Base-by-base conservation (phyloP, 2,888 invertebrate genomes). In the Tupiocoris notatus region DNA sequence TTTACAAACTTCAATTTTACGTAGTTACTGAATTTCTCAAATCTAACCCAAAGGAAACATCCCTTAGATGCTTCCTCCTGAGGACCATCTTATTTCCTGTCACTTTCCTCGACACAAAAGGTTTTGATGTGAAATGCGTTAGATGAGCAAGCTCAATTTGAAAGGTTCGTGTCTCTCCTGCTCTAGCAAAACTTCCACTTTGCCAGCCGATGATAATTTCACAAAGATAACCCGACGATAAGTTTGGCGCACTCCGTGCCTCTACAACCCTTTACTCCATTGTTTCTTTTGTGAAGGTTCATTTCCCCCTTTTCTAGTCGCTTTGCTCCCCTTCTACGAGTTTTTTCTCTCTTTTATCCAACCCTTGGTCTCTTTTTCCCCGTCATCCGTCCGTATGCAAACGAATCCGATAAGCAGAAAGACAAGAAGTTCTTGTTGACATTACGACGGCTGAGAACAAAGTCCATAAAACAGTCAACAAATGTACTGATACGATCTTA, bases 51-150 rank as follows among this genome's bases (percentile, higher is more conserved):
- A n/a, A n/a, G n/a, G n/a, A n/a, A n/a, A n/a, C n/a, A n/a, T n/a
- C n/a, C n/a, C 57, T 67, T 67, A 67, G 57, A 56, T 20, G 56
- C 56, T 57, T 20, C 57, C 16, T 57, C 16, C 22, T n/a, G n/a
- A n/a, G n/a, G n/a, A n/a, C n/a, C n/a, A n/a, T 39, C 39, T 39
- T 39, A 39, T 39, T 39, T 39, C 39, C 39, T 39, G 39, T 39
- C 39, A 39, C 39, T 39, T 39, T 39, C 39, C 6, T 12, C 39
- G 6, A 3, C 3, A 39, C 39, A 39, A 39, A 39, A 39, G 39
- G 39, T 39, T 39, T 39, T 39, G 39, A 39, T 39, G 39, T 39
- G 39, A 39, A 39, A 12, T 39, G 39, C 39, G 39, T 39, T 39
- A 39, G 39, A 7, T 39, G 39, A 39, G 39, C 39, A 39, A 39